These are phyloP conservation scores for Hippocampus comes DNA, from an alignment of 2,113 vertebrate species.

Conservation along the genomic window DNA sequence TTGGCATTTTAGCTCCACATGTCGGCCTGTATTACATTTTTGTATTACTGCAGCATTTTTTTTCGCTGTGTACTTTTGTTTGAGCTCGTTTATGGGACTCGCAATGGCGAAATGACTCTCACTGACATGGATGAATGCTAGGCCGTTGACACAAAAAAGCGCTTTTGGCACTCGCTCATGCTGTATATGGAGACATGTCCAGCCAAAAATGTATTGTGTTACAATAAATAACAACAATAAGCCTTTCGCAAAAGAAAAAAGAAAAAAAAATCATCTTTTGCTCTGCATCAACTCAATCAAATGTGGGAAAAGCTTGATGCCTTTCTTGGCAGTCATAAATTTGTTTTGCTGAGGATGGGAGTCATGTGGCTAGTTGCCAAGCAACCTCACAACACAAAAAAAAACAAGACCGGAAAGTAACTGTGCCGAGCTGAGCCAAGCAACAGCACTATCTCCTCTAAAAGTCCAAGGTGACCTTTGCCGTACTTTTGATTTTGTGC, in stretches of 20 bases:
- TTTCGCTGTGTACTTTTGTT: too few relatives aligned
- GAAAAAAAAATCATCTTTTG: not conserved
- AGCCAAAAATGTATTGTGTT: too few relatives aligned
- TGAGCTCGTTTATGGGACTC: too few relatives aligned
- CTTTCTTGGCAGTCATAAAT: not conserved
- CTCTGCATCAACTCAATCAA: not conserved
- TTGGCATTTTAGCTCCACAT: too few relatives aligned
- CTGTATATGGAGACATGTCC: too few relatives aligned
- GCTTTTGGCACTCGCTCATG: too few relatives aligned
- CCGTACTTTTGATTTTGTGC: not conserved
- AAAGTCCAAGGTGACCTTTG: constrained; percentile 5
- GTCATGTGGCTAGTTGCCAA: not conserved
- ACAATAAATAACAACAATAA: too few relatives aligned
- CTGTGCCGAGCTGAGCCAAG: not conserved
- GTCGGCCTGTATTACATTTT: too few relatives aligned
- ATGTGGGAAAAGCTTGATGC: not conserved
- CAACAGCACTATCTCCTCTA: not conserved
- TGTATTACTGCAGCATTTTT: too few relatives aligned
- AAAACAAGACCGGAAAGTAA: not conserved
- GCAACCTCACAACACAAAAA: not conserved
- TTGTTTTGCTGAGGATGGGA: not conserved
- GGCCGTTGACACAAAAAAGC: too few relatives aligned
- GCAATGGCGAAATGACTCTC: too few relatives aligned
- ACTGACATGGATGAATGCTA: too few relatives aligned
- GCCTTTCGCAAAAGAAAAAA: not conserved